Evolutionary conservation across 2,113 vertebrate genomes (phyloP).

Genomic region (Tyrannus savana): DNA sequence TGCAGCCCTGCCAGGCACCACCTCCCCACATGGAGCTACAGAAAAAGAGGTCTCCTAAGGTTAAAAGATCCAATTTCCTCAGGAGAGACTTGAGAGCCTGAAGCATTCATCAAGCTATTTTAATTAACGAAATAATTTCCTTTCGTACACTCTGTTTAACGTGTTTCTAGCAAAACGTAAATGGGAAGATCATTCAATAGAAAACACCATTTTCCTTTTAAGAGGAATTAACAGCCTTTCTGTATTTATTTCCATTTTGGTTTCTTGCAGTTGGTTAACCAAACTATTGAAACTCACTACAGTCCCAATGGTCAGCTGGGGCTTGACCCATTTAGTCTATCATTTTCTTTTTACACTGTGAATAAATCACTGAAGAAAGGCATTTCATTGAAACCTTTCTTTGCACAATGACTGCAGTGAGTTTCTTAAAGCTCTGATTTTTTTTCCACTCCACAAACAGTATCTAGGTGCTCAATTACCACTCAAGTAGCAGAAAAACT

Average conservation of each 20-base stretch:
- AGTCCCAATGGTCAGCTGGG: background rate
- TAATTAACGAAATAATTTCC: conserved; percentile 46
- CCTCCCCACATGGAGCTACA: background rate
- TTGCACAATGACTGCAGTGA: background rate
- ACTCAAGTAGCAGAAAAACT: background rate
- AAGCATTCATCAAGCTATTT: conserved; percentile 13
- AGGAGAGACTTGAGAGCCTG: background rate
- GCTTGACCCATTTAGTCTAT: background rate
- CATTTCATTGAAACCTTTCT: background rate
- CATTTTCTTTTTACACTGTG: background rate
- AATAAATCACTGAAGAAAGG: background rate
- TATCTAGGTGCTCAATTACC: background rate
- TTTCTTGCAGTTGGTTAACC: background rate
- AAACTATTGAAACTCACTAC: background rate
- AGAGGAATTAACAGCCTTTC: background rate
- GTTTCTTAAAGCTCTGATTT: background rate
- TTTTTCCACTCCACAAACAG: background rate
- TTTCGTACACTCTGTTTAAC: background rate
- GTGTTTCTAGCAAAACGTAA: conserved; percentile 5
- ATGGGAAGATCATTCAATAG: background rate
- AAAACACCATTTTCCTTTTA: background rate
- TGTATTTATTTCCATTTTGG: background rate
- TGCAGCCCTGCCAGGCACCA: background rate
- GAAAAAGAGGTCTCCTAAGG: background rate
- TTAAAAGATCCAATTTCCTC: background rate